Percentiles rank a stretch among this genome's conserved stretches.
phyloP scores from a whole-genome alignment of 2,797 vertebrate species.

The Cryptoblepharus egeriae region DNA sequence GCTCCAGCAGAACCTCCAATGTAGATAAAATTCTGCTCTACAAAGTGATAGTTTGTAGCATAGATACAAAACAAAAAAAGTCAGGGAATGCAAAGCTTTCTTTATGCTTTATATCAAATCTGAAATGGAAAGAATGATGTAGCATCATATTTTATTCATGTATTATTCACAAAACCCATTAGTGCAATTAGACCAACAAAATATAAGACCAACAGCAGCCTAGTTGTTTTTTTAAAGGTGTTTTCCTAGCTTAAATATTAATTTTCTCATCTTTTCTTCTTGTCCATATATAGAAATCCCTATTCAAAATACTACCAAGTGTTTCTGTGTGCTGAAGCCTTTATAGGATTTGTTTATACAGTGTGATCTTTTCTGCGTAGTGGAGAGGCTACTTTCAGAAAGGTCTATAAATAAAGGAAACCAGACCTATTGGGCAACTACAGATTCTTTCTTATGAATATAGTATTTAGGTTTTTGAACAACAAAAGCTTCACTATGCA shows the following conservation, averaged over 20 bases:
- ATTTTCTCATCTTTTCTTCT: background rate
- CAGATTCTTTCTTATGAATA: slow-evolving; percentile 32
- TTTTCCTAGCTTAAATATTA: background rate
- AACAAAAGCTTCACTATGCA: background rate
- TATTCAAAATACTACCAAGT: background rate
- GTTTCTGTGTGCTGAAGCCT: slow-evolving; percentile 38
- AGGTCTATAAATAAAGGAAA: slow-evolving; percentile 73
- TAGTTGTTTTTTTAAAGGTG: background rate
- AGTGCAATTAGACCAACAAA: background rate
- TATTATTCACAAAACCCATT: slow-evolving; percentile 3
- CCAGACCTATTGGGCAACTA: slow-evolving; percentile 46
- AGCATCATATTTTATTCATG: background rate
- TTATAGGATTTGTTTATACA: slow-evolving; percentile 40
- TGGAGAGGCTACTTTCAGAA: slow-evolving; percentile 38
- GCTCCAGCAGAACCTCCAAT: background rate
- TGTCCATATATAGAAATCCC: slow-evolving; percentile 3
- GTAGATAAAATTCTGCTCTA: background rate
- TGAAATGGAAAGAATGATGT: background rate
- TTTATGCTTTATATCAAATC: background rate
- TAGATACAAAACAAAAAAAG: background rate
- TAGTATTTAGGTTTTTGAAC: slow-evolving; percentile 15
- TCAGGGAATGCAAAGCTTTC: background rate
- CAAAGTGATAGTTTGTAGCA: background rate
- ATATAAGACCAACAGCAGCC: background rate
- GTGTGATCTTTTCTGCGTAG: slow-evolving; percentile 65